Conservation (phyloP, 2,797 vertebrate genomes). For the Lerista edwardsae region DNA sequence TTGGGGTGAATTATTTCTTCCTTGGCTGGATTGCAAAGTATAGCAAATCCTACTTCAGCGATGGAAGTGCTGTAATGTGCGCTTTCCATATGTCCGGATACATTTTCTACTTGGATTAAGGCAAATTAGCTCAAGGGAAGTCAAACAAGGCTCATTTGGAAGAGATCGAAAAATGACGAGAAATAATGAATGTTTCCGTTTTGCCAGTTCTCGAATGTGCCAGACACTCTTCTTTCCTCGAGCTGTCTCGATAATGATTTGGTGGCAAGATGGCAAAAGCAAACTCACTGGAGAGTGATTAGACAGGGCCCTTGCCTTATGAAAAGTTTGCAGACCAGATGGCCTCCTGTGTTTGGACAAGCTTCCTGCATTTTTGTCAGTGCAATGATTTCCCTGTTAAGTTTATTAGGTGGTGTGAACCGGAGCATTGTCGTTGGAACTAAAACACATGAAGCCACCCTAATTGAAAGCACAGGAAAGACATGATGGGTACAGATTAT, state of each 20-base stretch:
- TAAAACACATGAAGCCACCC: conserved; percentile 3
- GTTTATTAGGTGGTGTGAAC: background rate
- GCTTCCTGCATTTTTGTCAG: background rate
- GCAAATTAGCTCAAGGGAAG: conserved; percentile 24
- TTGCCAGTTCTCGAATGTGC: conserved; percentile 9
- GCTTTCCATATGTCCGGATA: conserved; percentile 19
- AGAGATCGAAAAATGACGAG: background rate
- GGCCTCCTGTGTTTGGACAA: conserved; percentile 7
- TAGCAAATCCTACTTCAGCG: background rate
- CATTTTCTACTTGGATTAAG: conserved; percentile 42
- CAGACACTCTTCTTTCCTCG: background rate
- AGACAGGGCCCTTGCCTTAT: conserved; percentile 28
- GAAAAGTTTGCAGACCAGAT: background rate
- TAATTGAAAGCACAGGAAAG: conserved; percentile 4
- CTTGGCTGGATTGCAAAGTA: conserved; percentile 15
- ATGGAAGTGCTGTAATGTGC: conserved; percentile 1
- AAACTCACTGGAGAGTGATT: conserved; percentile 1
- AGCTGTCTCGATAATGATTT: conserved; percentile 8
- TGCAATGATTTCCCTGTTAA: background rate
- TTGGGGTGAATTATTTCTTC: conserved; percentile 21
- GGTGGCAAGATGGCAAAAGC: conserved; percentile 14
- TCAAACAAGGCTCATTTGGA: conserved; percentile 30
- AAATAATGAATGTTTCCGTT: background rate
- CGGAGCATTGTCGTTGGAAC: conserved; percentile 9
- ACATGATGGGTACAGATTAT: background rate